A percentile compares a stretch with the other conserved stretches of the same genome.
These are phyloP conservation scores for Mesorhabditis sp. DNA, from an alignment of 2,888 invertebrate species.

Conservation along the genomic window DNA sequence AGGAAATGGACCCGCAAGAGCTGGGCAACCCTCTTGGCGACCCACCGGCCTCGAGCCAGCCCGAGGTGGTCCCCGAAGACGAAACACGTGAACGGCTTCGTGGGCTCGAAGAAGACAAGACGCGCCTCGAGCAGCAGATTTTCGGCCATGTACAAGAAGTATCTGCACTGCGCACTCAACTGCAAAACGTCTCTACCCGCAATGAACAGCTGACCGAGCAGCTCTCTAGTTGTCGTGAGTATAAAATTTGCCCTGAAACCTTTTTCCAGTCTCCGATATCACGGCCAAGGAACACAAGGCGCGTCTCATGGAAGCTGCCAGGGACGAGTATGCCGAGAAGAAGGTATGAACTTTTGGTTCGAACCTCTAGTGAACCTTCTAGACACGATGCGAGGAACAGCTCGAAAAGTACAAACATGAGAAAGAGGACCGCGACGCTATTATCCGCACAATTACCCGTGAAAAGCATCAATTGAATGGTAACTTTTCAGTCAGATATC, in stretches of 20 bases:
- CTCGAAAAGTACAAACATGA: slow-evolving; percentile 3
- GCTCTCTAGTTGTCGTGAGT: not conserved
- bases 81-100: too few relatives aligned
- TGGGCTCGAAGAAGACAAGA: too few relatives aligned
- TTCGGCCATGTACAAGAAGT: slow-evolving; percentile 1
- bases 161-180: not conserved
- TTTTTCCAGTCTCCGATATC: not conserved
- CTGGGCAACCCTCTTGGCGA: too few relatives aligned
- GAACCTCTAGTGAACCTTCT: not conserved
- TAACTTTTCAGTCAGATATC: not conserved
- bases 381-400: not conserved
- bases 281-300: not conserved
- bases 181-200: not conserved
- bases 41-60: too few relatives aligned
- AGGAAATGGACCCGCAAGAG: too few relatives aligned
- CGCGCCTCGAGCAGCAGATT: not conserved
- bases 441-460: not conserved
- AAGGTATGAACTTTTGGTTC: not conserved
- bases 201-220: not conserved
- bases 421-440: slow-evolving; percentile 3
- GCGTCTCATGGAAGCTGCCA: not conserved
- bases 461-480: not conserved
- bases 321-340: not conserved
- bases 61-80: too few relatives aligned
- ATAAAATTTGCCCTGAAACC: not conserved